Base-by-base conservation (phyloP, 2,888 invertebrate genomes). In the Lacanobia wlatinum region DNA sequence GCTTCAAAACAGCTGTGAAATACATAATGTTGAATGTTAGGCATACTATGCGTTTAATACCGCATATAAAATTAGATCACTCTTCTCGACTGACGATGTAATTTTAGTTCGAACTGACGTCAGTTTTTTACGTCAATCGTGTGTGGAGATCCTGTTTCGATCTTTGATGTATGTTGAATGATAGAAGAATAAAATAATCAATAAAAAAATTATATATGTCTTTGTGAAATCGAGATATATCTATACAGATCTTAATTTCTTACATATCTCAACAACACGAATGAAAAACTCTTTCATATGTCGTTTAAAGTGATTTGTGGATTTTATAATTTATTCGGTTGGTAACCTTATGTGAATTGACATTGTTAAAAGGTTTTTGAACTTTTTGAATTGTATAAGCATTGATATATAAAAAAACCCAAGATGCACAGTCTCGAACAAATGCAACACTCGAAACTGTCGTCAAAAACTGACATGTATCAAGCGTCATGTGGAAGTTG, bases 51-150 rank as follows among this genome's bases (percentile, higher is more conserved):
- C 74, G 68, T 71, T 80, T 76, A 80, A 83, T 76, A 71, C 72
- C 65, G 64, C 68, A 66, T 62, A 72, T 71, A 85, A 85, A 86
- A 73, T 81, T 73, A 80, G 80, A 84, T 82, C 82, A 86, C 70
- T 84, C 70, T 78, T 65, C 67, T 76, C 77, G 68, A 68, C 28
- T 78, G 74, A 60, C 53, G 63, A 65, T 70, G 63, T 61, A 23
- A n/a, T 76, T 72, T 72, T 60, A 61, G 60, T 72, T 55, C 4
- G 16, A 16, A 38, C 14, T 64, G 21, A 70, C 82, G 80, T 82
- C 76, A 70, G 10, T 7, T n/a, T 64, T 62, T 38, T 59, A 74
- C 66, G 70, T 79, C 76, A 85, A 71, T 73, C 34, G 50, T 70
- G 48, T 62, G 34, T 73, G 21, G 8, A 46, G 70, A 76, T 78